Percentiles rank a stretch among this genome's conserved stretches.
Conservation (phyloP, 2,797 vertebrate species). For the Carapus acus region DNA sequence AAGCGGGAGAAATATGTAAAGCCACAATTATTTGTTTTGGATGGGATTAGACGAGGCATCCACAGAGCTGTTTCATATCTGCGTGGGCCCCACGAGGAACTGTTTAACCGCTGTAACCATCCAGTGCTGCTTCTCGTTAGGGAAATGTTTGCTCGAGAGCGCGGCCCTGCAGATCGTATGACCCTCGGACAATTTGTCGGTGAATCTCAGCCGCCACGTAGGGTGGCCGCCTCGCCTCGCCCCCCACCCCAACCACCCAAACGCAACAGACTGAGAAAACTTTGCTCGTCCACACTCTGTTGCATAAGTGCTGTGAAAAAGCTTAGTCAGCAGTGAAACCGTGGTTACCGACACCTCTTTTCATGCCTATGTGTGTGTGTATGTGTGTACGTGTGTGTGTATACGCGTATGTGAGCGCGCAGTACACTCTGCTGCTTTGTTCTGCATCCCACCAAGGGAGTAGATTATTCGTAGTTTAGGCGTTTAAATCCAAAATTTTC, state of each 20-base stretch:
- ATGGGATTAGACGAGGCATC: conserved; percentile 8
- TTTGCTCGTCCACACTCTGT: conserved; percentile 15
- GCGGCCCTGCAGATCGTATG: conserved; percentile 46
- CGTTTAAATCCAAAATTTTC: no score
- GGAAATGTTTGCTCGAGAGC: conserved; percentile 50
- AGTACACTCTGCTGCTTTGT: conserved; percentile 19
- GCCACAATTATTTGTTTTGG: conserved; percentile 15
- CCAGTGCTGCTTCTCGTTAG: conserved; percentile 54
- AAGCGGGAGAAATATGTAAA: neutral
- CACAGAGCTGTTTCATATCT: conserved; percentile 30
- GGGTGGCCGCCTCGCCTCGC: no score
- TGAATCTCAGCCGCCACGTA: conserved; percentile 22
- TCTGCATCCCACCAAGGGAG: no score
- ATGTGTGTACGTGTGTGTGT: no score
- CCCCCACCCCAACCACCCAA: conserved; percentile 10
- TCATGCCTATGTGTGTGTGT: no score
- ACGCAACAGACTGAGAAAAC: conserved; percentile 12
- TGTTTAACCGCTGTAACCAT: conserved; percentile 45
- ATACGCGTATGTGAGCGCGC: conserved; percentile 19
- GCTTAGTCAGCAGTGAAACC: conserved; percentile 24
- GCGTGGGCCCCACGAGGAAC: conserved; percentile 35
- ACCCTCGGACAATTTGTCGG: conserved; percentile 39
- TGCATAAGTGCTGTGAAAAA: conserved; percentile 4
- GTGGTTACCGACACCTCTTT: conserved; percentile 24
- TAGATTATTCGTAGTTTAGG: no score